Conservation (phyloP, 92 coral and sea anemone species). For the Ricordea florida region DNA sequence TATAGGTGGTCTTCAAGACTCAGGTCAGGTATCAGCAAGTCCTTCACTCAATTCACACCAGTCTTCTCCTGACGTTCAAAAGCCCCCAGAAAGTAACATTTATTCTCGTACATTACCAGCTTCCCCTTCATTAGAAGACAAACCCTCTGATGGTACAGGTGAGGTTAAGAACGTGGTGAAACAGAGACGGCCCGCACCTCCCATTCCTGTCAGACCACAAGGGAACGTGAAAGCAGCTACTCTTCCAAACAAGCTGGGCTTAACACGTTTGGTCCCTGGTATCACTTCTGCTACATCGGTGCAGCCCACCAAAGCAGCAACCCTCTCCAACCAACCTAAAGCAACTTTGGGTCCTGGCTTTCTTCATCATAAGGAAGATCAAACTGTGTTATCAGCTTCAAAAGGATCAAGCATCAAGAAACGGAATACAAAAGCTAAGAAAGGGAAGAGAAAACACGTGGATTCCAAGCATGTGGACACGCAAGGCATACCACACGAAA, state of each 20-base stretch:
- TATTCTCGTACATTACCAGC: too few relatives aligned
- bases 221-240: neutral
- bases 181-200: conserved; percentile 36
- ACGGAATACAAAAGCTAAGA: conserved; percentile 11
- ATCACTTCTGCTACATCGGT: conserved; percentile 3
- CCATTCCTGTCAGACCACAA: conserved; percentile 1
- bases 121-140: neutral
- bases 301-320: neutral
- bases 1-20: too few relatives aligned
- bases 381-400: neutral
- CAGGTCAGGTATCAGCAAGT: too few relatives aligned
- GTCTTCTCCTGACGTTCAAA: too few relatives aligned
- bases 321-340: too few relatives aligned
- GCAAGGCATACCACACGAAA: conserved; percentile 11
- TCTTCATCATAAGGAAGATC: conserved; percentile 10
- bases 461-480: conserved; percentile 3
- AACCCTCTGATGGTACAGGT: neutral
- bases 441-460: conserved; percentile 1
- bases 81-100: too few relatives aligned
- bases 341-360: too few relatives aligned
- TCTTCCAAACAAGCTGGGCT: neutral
- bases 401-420: conserved; percentile 2
- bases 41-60: too few relatives aligned
- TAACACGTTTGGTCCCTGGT: conserved; percentile 15
- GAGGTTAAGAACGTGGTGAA: neutral